Base-by-base conservation (phyloP, 2,888 invertebrate genomes). In the Stomorhina lunata region DNA sequence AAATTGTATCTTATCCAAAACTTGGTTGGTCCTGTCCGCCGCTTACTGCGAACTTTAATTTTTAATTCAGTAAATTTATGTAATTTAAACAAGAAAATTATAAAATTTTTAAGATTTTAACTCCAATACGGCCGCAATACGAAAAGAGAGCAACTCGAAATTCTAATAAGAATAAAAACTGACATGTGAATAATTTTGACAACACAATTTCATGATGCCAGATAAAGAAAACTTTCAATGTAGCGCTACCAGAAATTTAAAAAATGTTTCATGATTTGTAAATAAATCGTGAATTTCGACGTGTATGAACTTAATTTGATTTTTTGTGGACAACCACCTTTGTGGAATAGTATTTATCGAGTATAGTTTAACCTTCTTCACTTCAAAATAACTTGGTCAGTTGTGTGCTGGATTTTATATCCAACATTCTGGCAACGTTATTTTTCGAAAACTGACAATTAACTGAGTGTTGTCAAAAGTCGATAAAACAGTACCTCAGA, bases 21-120 rank as follows among this genome's bases (percentile, higher is more conserved):
- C 22, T 48, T 20, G 29, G 22, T 25, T n/a, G 37, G n/a, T 43
- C 63, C 45, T 55, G 27, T 50, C 40, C 9, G 10, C 53, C 40
- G 20, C 45, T 63, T 20, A 1, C 27, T 32, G 29, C n/a, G n/a
- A 7, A 20, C n/a, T 55, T 5, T 29, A 65, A 61, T 68, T 61
- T 73, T 15, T 66, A 76, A 80, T 76, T 76, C 76, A 76, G 4
- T 40, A 34, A 29, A 59, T 27, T 61, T 69, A 61, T 81, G 43
- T 77, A 77, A 72, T 76, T 81, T 77, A 40, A 61, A 57, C 12
- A 15, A 37, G 29, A 45, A 45, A 55, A 63, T 17, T 10, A 69
- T 69, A 68, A 20, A 22, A 15, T n/a, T 3, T 43, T 4, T 68
- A 55, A 27, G 9, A 29, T 34, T 22, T 43, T 66, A 37, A 3